A percentile compares a stretch with the other conserved stretches of the same genome.
Evolutionary conservation across 1,140 invertebrate species (phyloP).

Genomic region (Philopotamus ludificatus): DNA sequence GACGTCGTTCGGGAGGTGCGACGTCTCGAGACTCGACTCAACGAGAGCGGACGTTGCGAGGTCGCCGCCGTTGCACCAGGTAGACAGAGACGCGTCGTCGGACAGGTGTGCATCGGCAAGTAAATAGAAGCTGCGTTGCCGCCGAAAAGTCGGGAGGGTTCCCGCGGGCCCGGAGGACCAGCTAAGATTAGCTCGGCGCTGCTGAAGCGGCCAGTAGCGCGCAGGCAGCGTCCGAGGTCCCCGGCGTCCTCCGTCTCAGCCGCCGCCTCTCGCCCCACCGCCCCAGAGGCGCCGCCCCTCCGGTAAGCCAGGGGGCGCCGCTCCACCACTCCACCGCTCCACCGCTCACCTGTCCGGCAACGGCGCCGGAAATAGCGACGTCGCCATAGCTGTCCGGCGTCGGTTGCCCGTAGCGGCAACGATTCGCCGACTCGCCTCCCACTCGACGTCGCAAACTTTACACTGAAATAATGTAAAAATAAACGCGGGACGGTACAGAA

Average conservation of each 20-base stretch:
- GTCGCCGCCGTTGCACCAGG: no score
- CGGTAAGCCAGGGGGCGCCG: background rate
- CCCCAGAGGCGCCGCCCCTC: background rate
- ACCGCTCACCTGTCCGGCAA: background rate
- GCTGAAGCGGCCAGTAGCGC: constrained; percentile 29
- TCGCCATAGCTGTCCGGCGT: constrained; percentile 6
- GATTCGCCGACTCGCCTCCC: background rate
- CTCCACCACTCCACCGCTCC: background rate
- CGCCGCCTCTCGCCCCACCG: no score
- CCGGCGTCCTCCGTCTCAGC: background rate
- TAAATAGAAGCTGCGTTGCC: constrained; percentile 6
- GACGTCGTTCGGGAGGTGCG: no score
- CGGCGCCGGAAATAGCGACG: background rate
- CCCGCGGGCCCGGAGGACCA: constrained; percentile 16
- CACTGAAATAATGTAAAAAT: constrained; percentile 36
- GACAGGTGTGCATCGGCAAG: background rate
- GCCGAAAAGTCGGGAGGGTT: constrained; percentile 1
- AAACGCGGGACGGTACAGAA: constrained; percentile 32
- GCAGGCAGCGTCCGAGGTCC: constrained; percentile 36
- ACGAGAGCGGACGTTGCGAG: no score
- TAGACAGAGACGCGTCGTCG: background rate
- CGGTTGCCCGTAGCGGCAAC: background rate
- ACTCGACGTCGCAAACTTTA: background rate
- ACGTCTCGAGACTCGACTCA: no score
- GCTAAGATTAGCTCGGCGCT: constrained; percentile 36